These are phyloP conservation scores for Drosophila tristis DNA, from an alignment of 1,140 invertebrate genomes.

Conservation along the genomic window DNA sequence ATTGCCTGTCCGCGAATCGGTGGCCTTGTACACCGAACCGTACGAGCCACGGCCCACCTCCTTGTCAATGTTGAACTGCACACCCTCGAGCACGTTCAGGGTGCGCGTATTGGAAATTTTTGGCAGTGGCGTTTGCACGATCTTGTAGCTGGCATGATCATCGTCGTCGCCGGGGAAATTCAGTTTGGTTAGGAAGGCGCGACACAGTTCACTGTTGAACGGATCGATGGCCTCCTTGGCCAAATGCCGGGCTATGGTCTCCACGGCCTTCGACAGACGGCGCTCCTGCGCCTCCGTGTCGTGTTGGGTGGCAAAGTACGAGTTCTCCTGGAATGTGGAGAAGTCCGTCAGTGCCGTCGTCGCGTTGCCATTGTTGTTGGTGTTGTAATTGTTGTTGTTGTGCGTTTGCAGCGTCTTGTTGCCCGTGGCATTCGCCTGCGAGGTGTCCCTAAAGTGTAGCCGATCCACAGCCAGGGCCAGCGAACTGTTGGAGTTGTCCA, in stretches of 20 bases:
- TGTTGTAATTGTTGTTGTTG: slow-evolving; percentile 60
- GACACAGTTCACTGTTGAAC: slow-evolving; percentile 86
- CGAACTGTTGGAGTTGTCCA: slow-evolving; percentile 80
- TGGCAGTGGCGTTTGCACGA: slow-evolving; percentile 78
- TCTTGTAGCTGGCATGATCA: slow-evolving; percentile 72
- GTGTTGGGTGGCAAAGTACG: slow-evolving; percentile 82
- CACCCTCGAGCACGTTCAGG: slow-evolving; percentile 85
- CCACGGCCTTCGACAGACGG: slow-evolving; percentile 73
- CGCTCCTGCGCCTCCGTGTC: slow-evolving; percentile 76
- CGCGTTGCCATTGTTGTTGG: slow-evolving; percentile 49
- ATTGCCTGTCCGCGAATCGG: slow-evolving; percentile 85
- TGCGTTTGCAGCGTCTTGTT: slow-evolving; percentile 58
- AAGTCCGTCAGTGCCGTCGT: slow-evolving; percentile 50
- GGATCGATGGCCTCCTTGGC: slow-evolving; percentile 85
- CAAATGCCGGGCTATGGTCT: slow-evolving; percentile 76
- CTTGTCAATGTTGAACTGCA: slow-evolving; percentile 89
- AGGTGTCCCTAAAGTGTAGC: slow-evolving; percentile 71
- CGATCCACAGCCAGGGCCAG: slow-evolving; percentile 71
- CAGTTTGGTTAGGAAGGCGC: slow-evolving; percentile 86
- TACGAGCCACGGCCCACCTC: slow-evolving; percentile 91
- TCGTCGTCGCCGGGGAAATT: slow-evolving; percentile 85
- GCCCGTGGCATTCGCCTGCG: slow-evolving; percentile 21
- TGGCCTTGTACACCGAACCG: slow-evolving; percentile 88
- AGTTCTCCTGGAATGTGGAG: slow-evolving; percentile 83
- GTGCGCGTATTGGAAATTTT: slow-evolving; percentile 85